Base-by-base conservation (phyloP, 2,888 invertebrate species). In the Idaea aversata region DNA sequence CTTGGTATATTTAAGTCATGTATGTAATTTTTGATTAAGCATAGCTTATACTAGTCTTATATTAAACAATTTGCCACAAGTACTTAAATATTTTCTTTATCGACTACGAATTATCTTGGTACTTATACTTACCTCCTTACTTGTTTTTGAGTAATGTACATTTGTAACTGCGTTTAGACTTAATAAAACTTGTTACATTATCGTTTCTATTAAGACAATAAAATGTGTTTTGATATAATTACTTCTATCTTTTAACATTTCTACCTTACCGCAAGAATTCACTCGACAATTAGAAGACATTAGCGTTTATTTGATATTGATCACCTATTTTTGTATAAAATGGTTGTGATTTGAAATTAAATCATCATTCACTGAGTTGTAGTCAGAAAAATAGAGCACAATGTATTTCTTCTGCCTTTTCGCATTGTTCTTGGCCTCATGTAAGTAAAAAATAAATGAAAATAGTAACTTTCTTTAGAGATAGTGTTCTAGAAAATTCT, bases 241-340 rank as follows among this genome's bases (percentile, higher is more conserved):
- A 70, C 25, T 60, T 61, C 35, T 63, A 47, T 25, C 59, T 59
- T 63, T 65, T 64, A n/a, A 67, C 65, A 67, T 59, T 25, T 62
- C 64, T 58, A 0, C 34, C 10, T 65, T 68, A 78, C 81, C 77
- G 61, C 79, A 77, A 64, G 58, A 67, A 62, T 70, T 65, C 62
- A 67, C 61, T 34, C 25, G 68, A 57, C 15, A 66, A 69, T 70
- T 66, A 59, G 61, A 38, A 58, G 68, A 64, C 73, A 71, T 70
- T 68, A 63, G 62, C 15, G 35, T 62, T 70, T 68, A 68, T 72
- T 69, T 61, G 67, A 62, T 67, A 71, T 76, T 73, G 69, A 76
- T 81, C 71, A 72, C 65, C 63, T 64, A 64, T 67, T 70, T 74
- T 70, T 5, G 74, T 79, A 81, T 80, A 81, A 76, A 82, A 75